Percentiles rank a stretch among this genome's conserved stretches.
These are phyloP conservation scores for Circaetus cinerascens DNA, from an alignment of 2,113 vertebrate species.

Conservation along the genomic window DNA sequence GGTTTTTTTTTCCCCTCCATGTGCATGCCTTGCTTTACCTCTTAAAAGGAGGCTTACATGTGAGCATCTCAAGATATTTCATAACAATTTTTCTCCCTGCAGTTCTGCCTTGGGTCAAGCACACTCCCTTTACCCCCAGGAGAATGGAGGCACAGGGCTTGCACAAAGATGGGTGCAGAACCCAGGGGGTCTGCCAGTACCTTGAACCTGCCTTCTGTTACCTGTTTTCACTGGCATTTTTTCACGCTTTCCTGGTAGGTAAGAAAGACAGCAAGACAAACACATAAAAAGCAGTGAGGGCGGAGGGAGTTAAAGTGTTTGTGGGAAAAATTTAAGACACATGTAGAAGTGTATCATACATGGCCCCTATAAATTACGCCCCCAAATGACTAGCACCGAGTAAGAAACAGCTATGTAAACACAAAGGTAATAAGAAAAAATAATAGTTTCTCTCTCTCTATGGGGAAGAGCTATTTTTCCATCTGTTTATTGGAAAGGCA, in stretches of 20 bases:
- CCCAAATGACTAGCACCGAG: slow-evolving; percentile 3
- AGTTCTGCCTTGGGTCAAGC: not conserved
- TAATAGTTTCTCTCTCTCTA: slow-evolving; percentile 4
- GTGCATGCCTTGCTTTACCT: not conserved
- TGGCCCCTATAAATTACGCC: not conserved
- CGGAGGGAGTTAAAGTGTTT: not conserved
- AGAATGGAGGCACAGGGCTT: not conserved
- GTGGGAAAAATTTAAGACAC: slow-evolving; percentile 20
- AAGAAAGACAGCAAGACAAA: not conserved
- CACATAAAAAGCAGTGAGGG: not conserved
- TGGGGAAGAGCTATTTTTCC: slow-evolving; percentile 11
- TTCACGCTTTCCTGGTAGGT: not conserved
- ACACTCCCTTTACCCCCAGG: not conserved
- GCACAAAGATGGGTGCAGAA: not conserved
- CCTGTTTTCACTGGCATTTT: not conserved
- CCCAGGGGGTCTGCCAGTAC: not conserved
- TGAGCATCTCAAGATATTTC: not conserved
- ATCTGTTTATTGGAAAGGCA: not conserved
- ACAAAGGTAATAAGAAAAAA: slow-evolving; percentile 42
- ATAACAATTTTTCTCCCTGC: not conserved
- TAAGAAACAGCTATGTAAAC: slow-evolving; percentile 59
- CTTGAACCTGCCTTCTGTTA: not conserved
- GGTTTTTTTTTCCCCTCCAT: not conserved
- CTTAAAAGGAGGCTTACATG: not conserved
- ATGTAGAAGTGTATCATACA: not conserved